Evolutionary conservation across 2,888 invertebrate genomes (phyloP).

Genomic region (Microplitis manilae): DNA sequence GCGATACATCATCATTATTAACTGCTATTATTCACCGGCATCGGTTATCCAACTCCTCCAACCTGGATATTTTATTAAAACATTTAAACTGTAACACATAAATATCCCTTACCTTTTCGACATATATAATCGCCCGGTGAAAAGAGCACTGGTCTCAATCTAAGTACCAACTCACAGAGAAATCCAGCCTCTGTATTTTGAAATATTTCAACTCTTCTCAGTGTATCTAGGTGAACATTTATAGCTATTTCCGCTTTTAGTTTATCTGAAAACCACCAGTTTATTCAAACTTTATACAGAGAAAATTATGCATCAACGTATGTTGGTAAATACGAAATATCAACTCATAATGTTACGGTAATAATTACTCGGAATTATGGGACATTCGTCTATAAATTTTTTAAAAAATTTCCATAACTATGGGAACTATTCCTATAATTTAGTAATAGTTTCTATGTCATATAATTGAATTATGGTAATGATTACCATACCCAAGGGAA

Average conservation of each 20-base stretch:
- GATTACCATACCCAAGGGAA: too few relatives aligned
- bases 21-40: conserved; percentile 23
- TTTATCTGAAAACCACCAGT: conserved; percentile 78
- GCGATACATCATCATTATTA: conserved; percentile 11
- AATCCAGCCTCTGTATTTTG: conserved; percentile 99
- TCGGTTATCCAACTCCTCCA: background rate
- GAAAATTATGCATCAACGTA: background rate
- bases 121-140: conserved; percentile 99
- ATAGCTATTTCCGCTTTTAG: conserved; percentile 99
- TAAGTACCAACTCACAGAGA: conserved; percentile 95
- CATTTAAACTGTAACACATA: too few relatives aligned
- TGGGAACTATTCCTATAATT: too few relatives aligned
- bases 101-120: conserved; percentile 85
- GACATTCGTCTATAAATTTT: too few relatives aligned
- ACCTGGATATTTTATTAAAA: background rate
- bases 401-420: too few relatives aligned
- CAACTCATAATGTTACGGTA: too few relatives aligned
- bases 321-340: too few relatives aligned
- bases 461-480: too few relatives aligned
- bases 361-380: too few relatives aligned
- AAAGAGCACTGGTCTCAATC: conserved; percentile 95
- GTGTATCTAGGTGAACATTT: conserved; percentile 98
- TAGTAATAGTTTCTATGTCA: too few relatives aligned
- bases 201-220: conserved; percentile 98
- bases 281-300: conserved; percentile 5